A percentile compares a stretch with the other conserved stretches of the same genome.
Evolutionary conservation across 2,113 vertebrate species (phyloP).

Genomic region (Nyctibius bracteatus): DNA sequence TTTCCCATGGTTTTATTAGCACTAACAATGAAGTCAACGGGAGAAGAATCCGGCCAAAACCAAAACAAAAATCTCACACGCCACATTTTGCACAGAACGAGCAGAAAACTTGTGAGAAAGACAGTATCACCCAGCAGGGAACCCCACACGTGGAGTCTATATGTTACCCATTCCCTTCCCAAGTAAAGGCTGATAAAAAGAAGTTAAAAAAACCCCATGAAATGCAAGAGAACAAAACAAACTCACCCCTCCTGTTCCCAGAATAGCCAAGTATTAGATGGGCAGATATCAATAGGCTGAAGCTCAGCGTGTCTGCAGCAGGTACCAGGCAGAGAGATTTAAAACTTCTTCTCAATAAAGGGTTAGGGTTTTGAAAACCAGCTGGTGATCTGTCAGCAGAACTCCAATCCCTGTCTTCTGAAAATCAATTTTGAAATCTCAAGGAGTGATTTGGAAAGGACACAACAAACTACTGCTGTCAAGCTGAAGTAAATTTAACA

Average conservation of each 20-base stretch:
- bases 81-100: neutral
- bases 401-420: neutral
- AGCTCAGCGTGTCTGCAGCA: neutral
- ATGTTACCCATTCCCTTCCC: neutral
- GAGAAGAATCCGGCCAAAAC: neutral
- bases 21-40: neutral
- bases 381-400: neutral
- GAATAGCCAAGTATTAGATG: neutral
- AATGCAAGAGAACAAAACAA: neutral
- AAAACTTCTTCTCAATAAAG: neutral
- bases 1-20: conserved; percentile 52
- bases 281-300: neutral
- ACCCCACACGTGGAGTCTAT: neutral
- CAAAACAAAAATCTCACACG: neutral
- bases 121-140: neutral
- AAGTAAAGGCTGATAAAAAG: neutral
- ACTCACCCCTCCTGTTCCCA: neutral
- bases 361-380: neutral
- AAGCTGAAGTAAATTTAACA: neutral
- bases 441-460: neutral
- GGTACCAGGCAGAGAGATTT: neutral
- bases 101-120: neutral
- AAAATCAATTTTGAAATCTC: neutral
- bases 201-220: rapidly evolving
- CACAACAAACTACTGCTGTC: neutral